Percentiles rank a stretch among this genome's conserved stretches.
Conservation (phyloP, 2,888 invertebrate genomes). For the Lymantria dispar region DNA sequence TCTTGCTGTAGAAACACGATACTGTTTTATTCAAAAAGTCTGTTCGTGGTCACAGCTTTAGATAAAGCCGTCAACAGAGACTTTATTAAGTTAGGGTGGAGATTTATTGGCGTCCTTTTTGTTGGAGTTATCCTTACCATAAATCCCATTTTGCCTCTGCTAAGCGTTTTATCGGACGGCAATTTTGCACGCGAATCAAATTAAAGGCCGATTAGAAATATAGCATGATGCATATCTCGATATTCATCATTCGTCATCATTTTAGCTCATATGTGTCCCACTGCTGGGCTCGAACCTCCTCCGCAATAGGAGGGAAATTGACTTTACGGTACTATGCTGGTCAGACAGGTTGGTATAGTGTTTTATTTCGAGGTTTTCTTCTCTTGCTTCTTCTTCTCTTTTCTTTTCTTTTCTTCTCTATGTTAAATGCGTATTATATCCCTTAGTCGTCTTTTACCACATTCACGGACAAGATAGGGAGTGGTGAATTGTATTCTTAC, state of each 20-base stretch:
- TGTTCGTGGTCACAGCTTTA: constrained; percentile 51
- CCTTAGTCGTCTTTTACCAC: no score
- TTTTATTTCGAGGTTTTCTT: no score
- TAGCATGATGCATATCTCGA: constrained; percentile 40
- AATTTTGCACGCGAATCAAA: constrained; percentile 72
- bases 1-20: constrained; percentile 32
- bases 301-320: no score
- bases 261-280: no score
- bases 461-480: no score
- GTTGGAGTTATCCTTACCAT: constrained; percentile 66
- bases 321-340: no score
- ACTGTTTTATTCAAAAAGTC: constrained; percentile 53
- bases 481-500: no score
- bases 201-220: constrained; percentile 63
- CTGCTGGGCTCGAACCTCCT: no score
- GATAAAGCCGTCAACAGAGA: constrained; percentile 70
- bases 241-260: constrained; percentile 32
- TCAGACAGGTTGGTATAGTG: no score
- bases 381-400: no score
- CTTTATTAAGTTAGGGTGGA: constrained; percentile 71
- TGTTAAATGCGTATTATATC: no score
- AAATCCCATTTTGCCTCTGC: constrained; percentile 67
- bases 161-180: constrained; percentile 69
- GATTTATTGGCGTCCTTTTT: constrained; percentile 74
- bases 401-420: no score